Evolutionary conservation across 30 jellyfish, hydroid and myxozoan genomes (phyloP).

Genomic region (Chironex yamaguchii): DNA sequence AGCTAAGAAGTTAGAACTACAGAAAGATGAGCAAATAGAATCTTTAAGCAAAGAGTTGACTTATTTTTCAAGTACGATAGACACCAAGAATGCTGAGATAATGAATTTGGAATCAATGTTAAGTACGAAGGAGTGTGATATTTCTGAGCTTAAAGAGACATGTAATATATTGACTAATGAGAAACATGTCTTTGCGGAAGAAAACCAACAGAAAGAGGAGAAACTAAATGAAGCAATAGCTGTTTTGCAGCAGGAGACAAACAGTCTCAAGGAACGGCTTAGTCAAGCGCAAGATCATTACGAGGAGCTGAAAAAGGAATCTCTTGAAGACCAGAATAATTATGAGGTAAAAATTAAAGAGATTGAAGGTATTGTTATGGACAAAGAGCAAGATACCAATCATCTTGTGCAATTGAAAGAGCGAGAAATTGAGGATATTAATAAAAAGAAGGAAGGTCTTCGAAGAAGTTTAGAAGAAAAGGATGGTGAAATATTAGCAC

Average conservation of each 20-base stretch:
- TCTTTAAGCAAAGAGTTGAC: conserved; percentile 1
- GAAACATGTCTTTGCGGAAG: neutral
- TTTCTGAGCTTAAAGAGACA: neutral
- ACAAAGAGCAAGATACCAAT: neutral
- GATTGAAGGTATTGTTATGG: conserved; percentile 6
- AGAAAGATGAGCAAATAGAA: conserved; percentile 6
- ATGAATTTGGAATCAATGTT: too few relatives aligned
- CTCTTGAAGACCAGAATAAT: neutral
- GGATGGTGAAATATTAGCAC: conserved; percentile 33
- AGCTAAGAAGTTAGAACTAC: neutral
- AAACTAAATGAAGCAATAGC: too few relatives aligned
- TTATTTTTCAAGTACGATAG: neutral
- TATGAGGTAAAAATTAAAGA: conserved; percentile 34
- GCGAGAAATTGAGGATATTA: conserved; percentile 45
- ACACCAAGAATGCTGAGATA: neutral
- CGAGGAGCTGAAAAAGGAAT: neutral
- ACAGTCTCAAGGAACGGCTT: neutral
- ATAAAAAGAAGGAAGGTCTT: conserved; percentile 52
- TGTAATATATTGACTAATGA: neutral
- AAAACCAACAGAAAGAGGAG: neutral
- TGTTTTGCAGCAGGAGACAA: neutral
- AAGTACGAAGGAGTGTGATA: neutral
- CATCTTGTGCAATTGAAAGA: neutral
- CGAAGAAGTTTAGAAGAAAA: conserved; percentile 42
- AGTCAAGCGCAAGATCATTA: neutral